Percentiles rank a stretch among this genome's conserved stretches.
Evolutionary conservation across 1,140 invertebrate species (phyloP).

Genomic region (Drosophila nebulosa): DNA sequence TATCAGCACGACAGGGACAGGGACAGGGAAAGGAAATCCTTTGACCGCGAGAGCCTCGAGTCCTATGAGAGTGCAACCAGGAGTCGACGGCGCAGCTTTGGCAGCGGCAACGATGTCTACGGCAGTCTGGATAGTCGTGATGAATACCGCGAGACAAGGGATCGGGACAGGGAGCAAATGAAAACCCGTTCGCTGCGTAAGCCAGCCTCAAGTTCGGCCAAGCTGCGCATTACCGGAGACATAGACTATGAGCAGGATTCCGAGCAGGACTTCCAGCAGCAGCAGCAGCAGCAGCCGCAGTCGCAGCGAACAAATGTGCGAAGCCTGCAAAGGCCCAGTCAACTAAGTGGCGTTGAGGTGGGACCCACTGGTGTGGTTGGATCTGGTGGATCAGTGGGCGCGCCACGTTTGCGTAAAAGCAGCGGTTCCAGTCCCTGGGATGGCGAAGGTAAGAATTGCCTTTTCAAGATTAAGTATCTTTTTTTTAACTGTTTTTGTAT

Average conservation of each 20-base stretch:
- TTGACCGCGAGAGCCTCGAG: constrained; percentile 79
- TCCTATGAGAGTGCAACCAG: constrained; percentile 74
- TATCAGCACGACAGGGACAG: constrained; percentile 60
- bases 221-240: constrained; percentile 65
- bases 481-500: constrained; percentile 4
- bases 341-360: constrained; percentile 47
- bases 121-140: constrained; percentile 76
- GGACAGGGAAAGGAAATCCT: constrained; percentile 70
- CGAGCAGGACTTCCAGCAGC: constrained; percentile 61
- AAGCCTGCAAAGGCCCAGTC: constrained; percentile 71
- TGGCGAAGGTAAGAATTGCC: constrained; percentile 80
- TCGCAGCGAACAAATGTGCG: constrained; percentile 36
- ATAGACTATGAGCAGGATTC: constrained; percentile 80
- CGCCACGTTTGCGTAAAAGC: constrained; percentile 75
- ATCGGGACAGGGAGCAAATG: constrained; percentile 54
- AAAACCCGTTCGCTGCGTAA: constrained; percentile 73
- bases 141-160: constrained; percentile 54
- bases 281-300: constrained; percentile 10
- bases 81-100: constrained; percentile 70
- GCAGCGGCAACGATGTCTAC: constrained; percentile 78
- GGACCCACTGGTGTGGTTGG: constrained; percentile 11
- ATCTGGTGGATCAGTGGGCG: constrained; percentile 11
- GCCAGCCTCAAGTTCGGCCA: constrained; percentile 51
- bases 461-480: too few relatives aligned
- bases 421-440: constrained; percentile 83